A percentile compares a stretch with the other conserved stretches of the same genome.
phyloP scores from a whole-genome alignment of 2,113 vertebrate genomes.

The Tragelaphus buxtoni region DNA sequence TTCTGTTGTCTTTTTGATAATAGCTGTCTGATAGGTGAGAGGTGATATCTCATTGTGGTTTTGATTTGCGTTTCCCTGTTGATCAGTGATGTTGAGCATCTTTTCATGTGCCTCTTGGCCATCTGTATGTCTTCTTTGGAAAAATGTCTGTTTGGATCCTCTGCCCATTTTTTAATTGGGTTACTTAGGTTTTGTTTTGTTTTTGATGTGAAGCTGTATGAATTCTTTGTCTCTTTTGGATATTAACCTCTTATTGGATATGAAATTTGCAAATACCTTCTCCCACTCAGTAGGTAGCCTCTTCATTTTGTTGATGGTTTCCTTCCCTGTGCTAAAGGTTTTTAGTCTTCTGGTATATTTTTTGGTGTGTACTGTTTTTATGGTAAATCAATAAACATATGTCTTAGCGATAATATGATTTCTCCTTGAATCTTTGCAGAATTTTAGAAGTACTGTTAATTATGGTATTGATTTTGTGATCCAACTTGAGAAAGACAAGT shows the following conservation, averaged over 20 bases:
- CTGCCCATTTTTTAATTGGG: not conserved
- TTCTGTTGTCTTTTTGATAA: not conserved
- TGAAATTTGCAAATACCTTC: not conserved
- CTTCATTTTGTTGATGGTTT: not conserved
- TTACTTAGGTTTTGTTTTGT: not conserved
- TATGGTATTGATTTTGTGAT: not conserved
- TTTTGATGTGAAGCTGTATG: not conserved
- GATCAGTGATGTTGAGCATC: not conserved
- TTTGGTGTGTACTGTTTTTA: not conserved
- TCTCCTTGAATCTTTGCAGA: not conserved
- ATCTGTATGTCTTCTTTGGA: not conserved
- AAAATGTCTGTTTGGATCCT: not conserved
- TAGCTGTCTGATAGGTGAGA: not conserved
- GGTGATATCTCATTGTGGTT: not conserved
- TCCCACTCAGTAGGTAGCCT: not conserved
- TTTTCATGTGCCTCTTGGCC: not conserved
- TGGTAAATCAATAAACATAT: not conserved
- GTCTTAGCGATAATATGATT: not conserved
- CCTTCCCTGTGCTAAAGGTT: not conserved
- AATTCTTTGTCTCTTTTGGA: not conserved
- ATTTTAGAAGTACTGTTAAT: not conserved
- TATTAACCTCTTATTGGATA: not conserved
- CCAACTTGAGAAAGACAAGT: not conserved
- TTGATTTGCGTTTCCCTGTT: not conserved
- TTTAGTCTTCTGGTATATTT: not conserved